These are phyloP conservation scores for Caracal caracal DNA, from an alignment of 2,113 vertebrate species.

Conservation along the genomic window DNA sequence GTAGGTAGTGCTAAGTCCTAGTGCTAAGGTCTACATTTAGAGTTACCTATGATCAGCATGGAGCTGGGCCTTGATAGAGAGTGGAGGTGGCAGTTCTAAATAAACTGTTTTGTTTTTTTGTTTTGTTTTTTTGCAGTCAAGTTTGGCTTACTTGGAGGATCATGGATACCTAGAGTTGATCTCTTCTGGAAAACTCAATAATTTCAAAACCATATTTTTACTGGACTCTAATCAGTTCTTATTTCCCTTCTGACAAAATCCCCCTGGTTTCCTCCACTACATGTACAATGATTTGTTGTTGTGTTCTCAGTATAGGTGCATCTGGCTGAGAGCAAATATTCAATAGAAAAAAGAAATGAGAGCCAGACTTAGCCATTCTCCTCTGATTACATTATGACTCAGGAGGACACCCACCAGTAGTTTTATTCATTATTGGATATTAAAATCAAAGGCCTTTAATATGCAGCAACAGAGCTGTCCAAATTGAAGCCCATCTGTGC, in stretches of 20 bases:
- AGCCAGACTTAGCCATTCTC: conserved; percentile 50
- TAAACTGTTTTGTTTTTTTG: not conserved
- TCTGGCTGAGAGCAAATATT: conserved; percentile 68
- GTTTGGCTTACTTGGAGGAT: not conserved
- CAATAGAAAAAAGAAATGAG: conserved; percentile 65
- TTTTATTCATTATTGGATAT: conserved; percentile 78
- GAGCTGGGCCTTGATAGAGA: not conserved
- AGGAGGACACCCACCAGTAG: conserved; percentile 71
- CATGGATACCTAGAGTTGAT: not conserved
- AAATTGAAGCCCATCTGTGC: conserved; percentile 75
- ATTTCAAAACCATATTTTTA: conserved; percentile 54
- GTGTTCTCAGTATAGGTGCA: conserved; percentile 62
- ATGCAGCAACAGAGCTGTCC: conserved; percentile 65
- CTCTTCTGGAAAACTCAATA: conserved; percentile 29
- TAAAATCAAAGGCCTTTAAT: conserved; percentile 75
- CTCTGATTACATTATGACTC: conserved; percentile 74
- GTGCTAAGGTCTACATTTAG: not conserved
- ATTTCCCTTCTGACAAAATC: conserved; percentile 59
- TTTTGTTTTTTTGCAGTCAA: not conserved
- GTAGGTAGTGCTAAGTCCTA: too few relatives aligned
- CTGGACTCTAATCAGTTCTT: conserved; percentile 53
- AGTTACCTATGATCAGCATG: not conserved
- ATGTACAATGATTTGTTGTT: conserved; percentile 24
- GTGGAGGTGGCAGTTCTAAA: not conserved
- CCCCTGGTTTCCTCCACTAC: not conserved